Base-by-base conservation (phyloP, 2,797 vertebrate genomes). In the Sibirionetta formosa region DNA sequence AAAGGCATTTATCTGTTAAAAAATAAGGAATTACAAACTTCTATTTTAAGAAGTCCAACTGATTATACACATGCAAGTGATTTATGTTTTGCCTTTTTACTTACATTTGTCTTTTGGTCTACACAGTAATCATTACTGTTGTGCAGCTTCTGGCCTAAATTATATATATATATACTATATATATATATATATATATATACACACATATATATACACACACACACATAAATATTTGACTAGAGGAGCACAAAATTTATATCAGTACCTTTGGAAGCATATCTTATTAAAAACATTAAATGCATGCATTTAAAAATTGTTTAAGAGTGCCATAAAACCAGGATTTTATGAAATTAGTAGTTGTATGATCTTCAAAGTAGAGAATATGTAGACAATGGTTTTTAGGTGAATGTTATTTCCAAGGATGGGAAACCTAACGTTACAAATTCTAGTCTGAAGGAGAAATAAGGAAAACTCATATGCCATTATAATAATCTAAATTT, bases 121-220 rank as follows among this genome's bases (percentile, higher is more conserved):
- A 23, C 9, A 14, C 17, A 23, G 7, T 22, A 57, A 27, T 38
- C 19, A 29, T 23, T 18, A 36, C 22, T n/a, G 12, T 23, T 57
- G 2, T 4, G 14, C 13, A 79, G 19, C 7, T 35, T 79, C 40
- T 76, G 29, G 7, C 29, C 81, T 50, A 12, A 48, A 48, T 35
- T 0, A 40, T 8, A n/a, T 0, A 9, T 48, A 23, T 20, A 46
- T 48, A 23, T 24, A 48, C n/a, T 3, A 48, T 12, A 20, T 23
- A 31, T 0, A 10, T 44, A 44, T 42, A 44, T 20, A 19, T 20
- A 44, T 2, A 44, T 4, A 44, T 19, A 44, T 44, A 40, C 40
- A 40, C 40, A 40, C 40, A 42, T n/a, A n/a, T n/a, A n/a, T n/a
- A n/a, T 17, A 42, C 4, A 44, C 8, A 44, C 2, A 44, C 17